phyloP scores from a whole-genome alignment of 2,113 vertebrate genomes.

The Saimiri boliviensis region DNA sequence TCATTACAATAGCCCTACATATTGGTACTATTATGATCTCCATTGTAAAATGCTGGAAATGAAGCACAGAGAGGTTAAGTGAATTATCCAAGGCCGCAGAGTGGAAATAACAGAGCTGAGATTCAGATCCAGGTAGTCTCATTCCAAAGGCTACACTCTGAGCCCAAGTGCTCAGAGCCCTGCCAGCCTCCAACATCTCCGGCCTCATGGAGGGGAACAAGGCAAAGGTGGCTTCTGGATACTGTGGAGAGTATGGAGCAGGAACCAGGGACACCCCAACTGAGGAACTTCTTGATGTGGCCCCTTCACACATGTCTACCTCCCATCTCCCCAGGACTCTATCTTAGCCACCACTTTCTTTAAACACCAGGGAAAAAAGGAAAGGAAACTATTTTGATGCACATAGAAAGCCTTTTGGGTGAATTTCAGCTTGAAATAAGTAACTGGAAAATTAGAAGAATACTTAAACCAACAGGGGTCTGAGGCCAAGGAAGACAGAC shows the following conservation, averaged over 20 bases:
- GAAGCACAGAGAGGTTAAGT: background rate
- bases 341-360: background rate
- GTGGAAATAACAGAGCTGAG: background rate
- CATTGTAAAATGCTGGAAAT: background rate
- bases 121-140: background rate
- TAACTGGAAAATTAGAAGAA: background rate
- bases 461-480: background rate
- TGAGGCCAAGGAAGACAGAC: background rate
- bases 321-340: background rate
- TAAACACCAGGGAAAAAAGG: background rate
- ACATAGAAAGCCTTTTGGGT: background rate
- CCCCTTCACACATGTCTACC: background rate
- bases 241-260: background rate
- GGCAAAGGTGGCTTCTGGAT: background rate
- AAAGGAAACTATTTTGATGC: background rate
- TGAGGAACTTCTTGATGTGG: background rate
- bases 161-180: background rate
- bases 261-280: background rate
- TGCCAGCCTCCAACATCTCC: background rate
- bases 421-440: background rate
- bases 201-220: too few species aligned
- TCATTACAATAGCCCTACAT: background rate
- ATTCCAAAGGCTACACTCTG: background rate
- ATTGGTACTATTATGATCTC: background rate
- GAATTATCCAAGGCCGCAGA: background rate